Evolutionary conservation across 2,888 invertebrate genomes (phyloP), one percentile per base, ranked within the genome.

Genomic region (Leptarthrus brevirostris): DNA sequence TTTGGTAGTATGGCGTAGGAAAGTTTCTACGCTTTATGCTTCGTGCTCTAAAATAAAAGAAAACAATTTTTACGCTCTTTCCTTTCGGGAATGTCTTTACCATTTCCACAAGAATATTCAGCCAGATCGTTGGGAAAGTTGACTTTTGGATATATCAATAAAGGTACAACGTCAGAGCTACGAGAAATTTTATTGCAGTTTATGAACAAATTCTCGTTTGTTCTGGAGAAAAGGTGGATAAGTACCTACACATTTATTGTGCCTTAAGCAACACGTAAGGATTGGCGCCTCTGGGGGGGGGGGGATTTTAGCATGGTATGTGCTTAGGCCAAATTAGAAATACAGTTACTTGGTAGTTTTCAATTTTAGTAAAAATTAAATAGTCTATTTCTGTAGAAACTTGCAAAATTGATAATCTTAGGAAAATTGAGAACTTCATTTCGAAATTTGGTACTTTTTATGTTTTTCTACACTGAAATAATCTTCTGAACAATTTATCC

Each of bases 131-230:
- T 36, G 58, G 16, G 16, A 58, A 58, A 58, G 10, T 58, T 36
- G 20, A 14, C 58, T 34, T 14, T 12, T 58, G 18, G 58, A 34
- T 58, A 36, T 58, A 58, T 58, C 58, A 58, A 58, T 58, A 36
- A 58, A 36, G 36, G 40, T 40, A 40, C 40, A 6, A 6, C 12
- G n/a, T 8, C 8, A 40, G 12, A 40, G n/a, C 0, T 40, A 40
- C 3, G n/a, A 40, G 40, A n/a, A 40, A 58, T 58, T 58, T 58
- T 58, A 58, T 58, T 34, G 58, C 58, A 58, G 36, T 58, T 58
- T 36, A 58, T 58, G 58, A 58, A 58, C 34, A 58, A 58, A 58
- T 58, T 58, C 58, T 58, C 58, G 58, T 58, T 58, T 58, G 18
- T 34, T 22, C 18, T 12, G 10, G 14, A 10, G 12, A 12, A 12